Conservation (phyloP, 2,113 vertebrate species). For the Circaetus gallicus region DNA sequence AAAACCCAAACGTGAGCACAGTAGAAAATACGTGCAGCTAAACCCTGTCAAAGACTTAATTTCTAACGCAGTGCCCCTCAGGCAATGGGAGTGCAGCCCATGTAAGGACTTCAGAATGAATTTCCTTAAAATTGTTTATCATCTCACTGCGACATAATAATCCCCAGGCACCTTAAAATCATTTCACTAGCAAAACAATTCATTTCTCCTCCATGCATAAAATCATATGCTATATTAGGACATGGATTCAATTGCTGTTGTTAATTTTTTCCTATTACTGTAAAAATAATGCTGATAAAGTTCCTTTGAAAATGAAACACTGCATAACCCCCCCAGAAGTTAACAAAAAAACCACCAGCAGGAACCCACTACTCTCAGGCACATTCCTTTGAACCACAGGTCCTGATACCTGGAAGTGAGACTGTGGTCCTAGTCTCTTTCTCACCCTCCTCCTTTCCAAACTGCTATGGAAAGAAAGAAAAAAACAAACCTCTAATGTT, state of each 20-base stretch:
- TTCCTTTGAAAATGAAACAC: background rate
- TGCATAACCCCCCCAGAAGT: background rate
- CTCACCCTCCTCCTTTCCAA: background rate
- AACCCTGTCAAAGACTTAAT: slow-evolving; percentile 1
- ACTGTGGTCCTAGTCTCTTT: background rate
- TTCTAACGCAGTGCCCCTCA: background rate
- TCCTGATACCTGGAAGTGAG: background rate
- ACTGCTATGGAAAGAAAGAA: background rate
- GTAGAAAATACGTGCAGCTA: background rate
- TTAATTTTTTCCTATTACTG: background rate
- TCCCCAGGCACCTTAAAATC: slow-evolving; percentile 23
- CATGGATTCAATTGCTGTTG: background rate
- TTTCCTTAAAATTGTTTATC: slow-evolving; percentile 50
- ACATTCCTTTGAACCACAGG: background rate
- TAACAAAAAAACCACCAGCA: background rate
- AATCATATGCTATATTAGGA: slow-evolving; percentile 14
- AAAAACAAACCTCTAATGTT: background rate
- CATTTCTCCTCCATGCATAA: slow-evolving; percentile 15
- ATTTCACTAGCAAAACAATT: slow-evolving; percentile 41
- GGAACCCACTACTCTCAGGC: background rate
- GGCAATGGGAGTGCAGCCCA: background rate
- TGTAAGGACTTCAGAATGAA: slow-evolving; percentile 17
- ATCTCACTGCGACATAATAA: background rate
- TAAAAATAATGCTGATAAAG: background rate
- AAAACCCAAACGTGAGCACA: background rate